A percentile compares a stretch with the other conserved stretches of the same genome.
These are phyloP conservation scores for Auanema freiburgensis DNA, from an alignment of 2,888 invertebrate species.

Conservation along the genomic window DNA sequence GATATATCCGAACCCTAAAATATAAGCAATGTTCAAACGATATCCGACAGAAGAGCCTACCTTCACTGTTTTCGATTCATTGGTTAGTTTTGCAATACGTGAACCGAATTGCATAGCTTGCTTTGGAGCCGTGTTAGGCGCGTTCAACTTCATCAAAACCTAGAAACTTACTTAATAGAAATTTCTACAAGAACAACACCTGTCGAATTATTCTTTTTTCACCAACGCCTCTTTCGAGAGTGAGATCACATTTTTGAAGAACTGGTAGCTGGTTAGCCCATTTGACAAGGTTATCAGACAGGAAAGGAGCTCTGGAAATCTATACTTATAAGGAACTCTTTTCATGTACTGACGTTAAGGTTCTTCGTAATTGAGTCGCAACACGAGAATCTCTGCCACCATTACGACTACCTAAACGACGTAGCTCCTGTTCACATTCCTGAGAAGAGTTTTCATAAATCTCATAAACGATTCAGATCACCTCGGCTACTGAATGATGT, in stretches of 20 bases:
- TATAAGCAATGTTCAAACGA: no score
- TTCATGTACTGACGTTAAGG: constrained; percentile 23
- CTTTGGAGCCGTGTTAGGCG: constrained; percentile 75
- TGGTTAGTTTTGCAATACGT: constrained; percentile 79
- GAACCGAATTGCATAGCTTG: constrained; percentile 96
- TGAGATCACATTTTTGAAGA: constrained; percentile 67
- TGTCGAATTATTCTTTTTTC: constrained; percentile 74
- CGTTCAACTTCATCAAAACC: constrained; percentile 28
- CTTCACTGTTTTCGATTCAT: constrained; percentile 19
- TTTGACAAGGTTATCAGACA: constrained; percentile 71
- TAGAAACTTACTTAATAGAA: constrained; percentile 6
- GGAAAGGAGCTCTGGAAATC: constrained; percentile 74
- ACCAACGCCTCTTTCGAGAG: constrained; percentile 67
- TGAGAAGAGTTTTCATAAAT: constrained; percentile 4
- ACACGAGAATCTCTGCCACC: constrained; percentile 89
- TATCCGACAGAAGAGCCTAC: no score
- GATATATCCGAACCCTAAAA: no score
- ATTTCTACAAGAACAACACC: constrained; percentile 14
- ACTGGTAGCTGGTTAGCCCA: constrained; percentile 68
- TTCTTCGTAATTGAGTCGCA: constrained; percentile 80
- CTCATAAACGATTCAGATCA: constrained; percentile 7
- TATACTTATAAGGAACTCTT: background rate
- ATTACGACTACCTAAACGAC: constrained; percentile 84
- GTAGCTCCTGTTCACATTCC: constrained; percentile 78
- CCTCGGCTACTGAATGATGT: constrained; percentile 20